Base-by-base conservation (phyloP, 2,888 invertebrate genomes). In the Ditula angustiorana region DNA sequence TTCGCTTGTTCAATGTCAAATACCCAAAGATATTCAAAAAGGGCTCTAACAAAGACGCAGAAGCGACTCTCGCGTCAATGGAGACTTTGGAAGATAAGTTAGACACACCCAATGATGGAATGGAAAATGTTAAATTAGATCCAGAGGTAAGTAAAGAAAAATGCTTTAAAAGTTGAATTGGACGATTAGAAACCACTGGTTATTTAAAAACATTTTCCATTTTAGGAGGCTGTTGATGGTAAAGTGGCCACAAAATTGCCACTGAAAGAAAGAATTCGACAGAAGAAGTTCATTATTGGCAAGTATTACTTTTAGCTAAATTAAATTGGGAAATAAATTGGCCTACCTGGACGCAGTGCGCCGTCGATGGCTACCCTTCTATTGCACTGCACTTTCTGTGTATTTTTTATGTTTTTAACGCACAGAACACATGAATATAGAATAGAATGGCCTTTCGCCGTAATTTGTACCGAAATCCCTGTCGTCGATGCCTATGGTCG, bases 71-170 rank as follows among this genome's bases (percentile, higher is more conserved):
- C 56, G 97, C 97, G 0, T 97, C 97, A 5, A 95, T 96, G 94
- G 97, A 97, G 84, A 97, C 97, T 0, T 88, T 97, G 47, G 97
- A 96, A 78, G 97, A 97, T 74, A 95, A 95, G 71, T 93, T 95
- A 60, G 94, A 95, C 71, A 94, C 95, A 13, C 95, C 95, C 61
- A 95, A 95, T 76, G 96, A 96, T 79, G 96, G 96, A 26, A 94
- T 96, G 92, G 96, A 96, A 81, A 96, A 94, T 73, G 93, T 96
- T 5, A 95, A 96, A 80, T 83, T 96, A 66, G 95, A 95, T 72
- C 83, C 90, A 47, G 90, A 88, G 72, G 93, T 91, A 79, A 85
- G 85, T 83, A 67, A 61, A 28, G 35, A 52, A 26, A 23, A 46
- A 16, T 23, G 5, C 21, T 49, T 49, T 21, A 4, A 53, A 33